phyloP scores from a whole-genome alignment of 2,888 invertebrate genomes.

The Cheilosia scutellata region DNA sequence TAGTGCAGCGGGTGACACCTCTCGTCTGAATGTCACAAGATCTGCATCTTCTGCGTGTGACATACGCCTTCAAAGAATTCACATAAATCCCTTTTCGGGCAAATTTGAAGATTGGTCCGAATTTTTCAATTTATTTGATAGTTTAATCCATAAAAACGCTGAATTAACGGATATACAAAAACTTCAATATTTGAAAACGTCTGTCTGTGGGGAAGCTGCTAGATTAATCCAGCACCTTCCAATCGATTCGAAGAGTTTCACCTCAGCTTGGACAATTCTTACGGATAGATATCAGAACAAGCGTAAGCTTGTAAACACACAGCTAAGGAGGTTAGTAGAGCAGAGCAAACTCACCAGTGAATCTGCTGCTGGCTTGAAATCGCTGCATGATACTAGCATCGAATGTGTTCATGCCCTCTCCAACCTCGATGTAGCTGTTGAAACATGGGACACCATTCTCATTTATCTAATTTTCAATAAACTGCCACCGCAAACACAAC shows the following conservation, averaged over 20 bases:
- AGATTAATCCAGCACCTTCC: slow-evolving; percentile 33
- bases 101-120: slow-evolving; percentile 24
- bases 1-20: not conserved
- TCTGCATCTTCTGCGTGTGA: not conserved
- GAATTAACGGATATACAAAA: slow-evolving; percentile 11
- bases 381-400: slow-evolving; percentile 21
- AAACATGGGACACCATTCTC: slow-evolving; percentile 26
- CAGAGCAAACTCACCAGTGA: slow-evolving; percentile 14
- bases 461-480: slow-evolving; percentile 21
- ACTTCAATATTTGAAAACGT: slow-evolving; percentile 19
- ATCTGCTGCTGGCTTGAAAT: not conserved
- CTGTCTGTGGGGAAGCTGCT: slow-evolving; percentile 18
- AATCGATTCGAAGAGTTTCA: slow-evolving; percentile 20
- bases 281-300: slow-evolving; percentile 34
- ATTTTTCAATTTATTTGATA: slow-evolving; percentile 4
- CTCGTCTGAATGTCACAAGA: slow-evolving; percentile 12
- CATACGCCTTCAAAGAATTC: slow-evolving; percentile 22
- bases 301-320: slow-evolving; percentile 1
- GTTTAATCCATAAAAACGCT: not conserved
- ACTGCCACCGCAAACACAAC: slow-evolving; percentile 15
- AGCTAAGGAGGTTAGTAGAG: slow-evolving; percentile 23
- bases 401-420: slow-evolving; percentile 32
- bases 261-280: slow-evolving; percentile 23
- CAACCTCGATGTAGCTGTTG: slow-evolving; percentile 19
- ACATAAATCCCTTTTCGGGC: slow-evolving; percentile 9